Evolutionary conservation across 2,113 vertebrate genomes (phyloP), one percentile per base, ranked within the genome.

Genomic region (Scomber colias): DNA sequence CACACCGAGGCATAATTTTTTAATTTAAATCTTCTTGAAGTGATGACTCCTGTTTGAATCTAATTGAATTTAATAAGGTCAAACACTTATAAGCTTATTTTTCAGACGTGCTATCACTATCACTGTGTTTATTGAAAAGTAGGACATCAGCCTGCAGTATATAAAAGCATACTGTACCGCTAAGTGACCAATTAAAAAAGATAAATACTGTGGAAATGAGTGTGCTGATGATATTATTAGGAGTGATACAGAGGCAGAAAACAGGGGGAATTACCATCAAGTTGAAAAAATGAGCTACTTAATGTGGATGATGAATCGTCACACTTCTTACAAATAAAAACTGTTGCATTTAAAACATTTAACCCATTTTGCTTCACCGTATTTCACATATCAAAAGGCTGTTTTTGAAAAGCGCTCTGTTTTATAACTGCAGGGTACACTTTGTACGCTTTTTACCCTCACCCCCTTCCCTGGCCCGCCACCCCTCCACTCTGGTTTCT

Each of bases 371-470:
- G 88, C 91, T 93, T 92, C 49, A 5, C 86, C 79, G 53, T 87
- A 89, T 89, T 91, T 86, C 91, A 92, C 86, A 94, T 93, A 95
- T 95, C 92, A 94, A 94, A 95, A 77, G 86, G 82, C 88, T 94
- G 90, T 93, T 93, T 93, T 93, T 88, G 86, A 93, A 93, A 93
- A 93, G 92, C 75, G 57, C 91, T 92, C 77, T 73, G 84, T 84
- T 92, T 86, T 89, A 90, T 93, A 91, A 93, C 94, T 95, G 92
- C 90, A 94, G 95, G 94, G 93, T 94, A 91, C 75, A 92, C 94
- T 95, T 95, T 94, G 93, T 94, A 94, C 71, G 79, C 82, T 92
- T 92, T 81, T 89, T 84, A 77, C 82, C 87, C 79, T 68, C 75
- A 73, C 82, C 82, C 81, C 84, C 84, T 82, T 76, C 80, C 89